Evolutionary conservation across 2,888 invertebrate species (phyloP), one percentile per base, ranked within the genome.

Genomic region (Branchipolynoe longqiensis): DNA sequence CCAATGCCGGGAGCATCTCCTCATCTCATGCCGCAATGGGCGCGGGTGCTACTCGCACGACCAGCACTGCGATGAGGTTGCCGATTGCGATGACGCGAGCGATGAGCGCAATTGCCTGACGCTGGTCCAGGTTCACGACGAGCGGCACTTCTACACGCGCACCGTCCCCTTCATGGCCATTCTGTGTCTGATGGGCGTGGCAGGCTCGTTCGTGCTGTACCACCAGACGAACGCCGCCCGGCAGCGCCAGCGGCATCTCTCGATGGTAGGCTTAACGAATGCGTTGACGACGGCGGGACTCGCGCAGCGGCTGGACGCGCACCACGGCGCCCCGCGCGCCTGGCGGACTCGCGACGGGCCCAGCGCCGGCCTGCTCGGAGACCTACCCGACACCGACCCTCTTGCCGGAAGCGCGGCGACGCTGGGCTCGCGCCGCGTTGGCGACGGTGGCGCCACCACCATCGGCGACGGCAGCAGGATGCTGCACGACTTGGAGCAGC

Each of bases 121-220:
- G 25, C 48, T 78, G 28, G 78, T 78, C 48, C 78, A 78, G 48
- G 78, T 54, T 8, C 78, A 78, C 48, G 54, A 78, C 28, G 78
- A 78, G 78, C 41, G 78, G 22, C 78, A 78, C 31, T 78, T 78
- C 28, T 78, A 78, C 78, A 78, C 78, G 25, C 41, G 78, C 41
- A 78, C 78, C 22, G 78, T 78, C 28, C 78, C 78, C 78, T 78
- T 78, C 78, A 78, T 78, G 78, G 78, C 78, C 28, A 78, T 78
- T 28, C 78, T 78, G 48, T 78, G 78, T 31, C 41, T 78, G 28
- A 78, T 78, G 78, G 78, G 78, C 3, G 78, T 78, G 8, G 78
- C 78, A 12, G 78, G 48, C 41, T 78, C 78, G 18, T 78, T 78
- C 28, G 78, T 78, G 6, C 54, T 78, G 14, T 78, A 78, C 78